phyloP scores from a whole-genome alignment of 2,888 invertebrate genomes.

The Aphidius colemani region DNA sequence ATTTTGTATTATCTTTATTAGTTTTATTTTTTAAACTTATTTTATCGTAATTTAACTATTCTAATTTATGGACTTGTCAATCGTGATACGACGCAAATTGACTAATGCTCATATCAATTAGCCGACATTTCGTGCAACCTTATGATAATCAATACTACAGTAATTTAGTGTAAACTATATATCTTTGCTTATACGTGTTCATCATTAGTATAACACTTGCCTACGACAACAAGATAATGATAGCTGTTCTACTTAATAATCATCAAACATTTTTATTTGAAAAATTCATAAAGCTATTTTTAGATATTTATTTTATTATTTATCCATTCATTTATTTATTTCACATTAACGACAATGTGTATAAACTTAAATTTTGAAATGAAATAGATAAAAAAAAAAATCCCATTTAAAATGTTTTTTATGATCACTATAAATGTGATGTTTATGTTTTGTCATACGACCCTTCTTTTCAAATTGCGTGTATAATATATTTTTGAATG shows the following conservation, averaged over 20 bases:
- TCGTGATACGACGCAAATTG: background rate
- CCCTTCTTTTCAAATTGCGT: conserved; percentile 4
- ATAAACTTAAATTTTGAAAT: background rate
- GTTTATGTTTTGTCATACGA: conserved; percentile 14
- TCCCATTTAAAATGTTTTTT: conserved; percentile 21
- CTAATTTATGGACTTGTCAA: background rate
- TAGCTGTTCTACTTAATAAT: too few relatives aligned
- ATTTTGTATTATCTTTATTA: too few relatives aligned
- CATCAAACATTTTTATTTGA: too few relatives aligned
- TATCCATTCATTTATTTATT: background rate
- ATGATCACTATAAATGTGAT: conserved; percentile 32
- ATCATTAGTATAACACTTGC: too few relatives aligned
- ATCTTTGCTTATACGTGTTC: too few relatives aligned
- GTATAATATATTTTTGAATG: conserved; percentile 4
- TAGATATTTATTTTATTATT: too few relatives aligned
- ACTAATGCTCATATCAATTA: background rate
- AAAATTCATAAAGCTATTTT: too few relatives aligned
- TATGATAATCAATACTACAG: too few relatives aligned
- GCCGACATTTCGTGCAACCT: background rate
- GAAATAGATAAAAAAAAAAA: background rate
- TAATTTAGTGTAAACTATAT: too few relatives aligned
- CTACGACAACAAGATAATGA: too few relatives aligned
- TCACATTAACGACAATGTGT: background rate
- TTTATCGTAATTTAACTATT: too few relatives aligned
- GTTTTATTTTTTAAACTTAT: too few relatives aligned